phyloP scores from a whole-genome alignment of 2,797 vertebrate genomes.

The Urophycis tenuis region DNA sequence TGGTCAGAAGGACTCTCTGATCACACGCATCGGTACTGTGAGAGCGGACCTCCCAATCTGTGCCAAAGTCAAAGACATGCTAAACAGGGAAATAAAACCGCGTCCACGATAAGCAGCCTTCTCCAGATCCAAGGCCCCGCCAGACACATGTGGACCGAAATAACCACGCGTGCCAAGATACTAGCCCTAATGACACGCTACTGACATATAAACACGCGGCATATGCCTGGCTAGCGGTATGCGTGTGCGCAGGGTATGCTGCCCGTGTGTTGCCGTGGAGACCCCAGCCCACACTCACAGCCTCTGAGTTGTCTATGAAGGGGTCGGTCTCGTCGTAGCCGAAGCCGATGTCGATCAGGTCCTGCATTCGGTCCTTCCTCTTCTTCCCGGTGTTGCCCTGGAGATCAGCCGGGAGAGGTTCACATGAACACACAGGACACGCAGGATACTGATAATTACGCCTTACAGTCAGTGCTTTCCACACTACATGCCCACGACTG shows the following conservation, averaged over 20 bases:
- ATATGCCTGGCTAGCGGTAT: neutral
- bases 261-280: neutral
- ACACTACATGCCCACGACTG: neutral
- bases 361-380: conserved; percentile 89
- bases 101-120: neutral
- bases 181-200: neutral
- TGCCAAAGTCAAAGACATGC: neutral
- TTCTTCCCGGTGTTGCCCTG: conserved; percentile 69
- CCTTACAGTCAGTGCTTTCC: neutral
- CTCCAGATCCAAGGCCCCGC: neutral
- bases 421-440: neutral
- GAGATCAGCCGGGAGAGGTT: neutral
- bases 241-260: neutral
- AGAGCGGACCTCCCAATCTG: neutral
- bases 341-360: conserved; percentile 94
- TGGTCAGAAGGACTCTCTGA: neutral
- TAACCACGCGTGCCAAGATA: neutral
- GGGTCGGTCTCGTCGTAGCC: conserved; percentile 96
- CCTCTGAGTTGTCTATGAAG: conserved; percentile 98
- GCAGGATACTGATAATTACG: neutral
- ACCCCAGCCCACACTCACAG: conserved; percentile 73
- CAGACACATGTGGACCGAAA: neutral
- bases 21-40: neutral
- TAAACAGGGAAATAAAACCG: neutral
- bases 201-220: neutral